Base-by-base conservation (phyloP, 2,797 vertebrate species). In the Gymnoscopelus braueri region DNA sequence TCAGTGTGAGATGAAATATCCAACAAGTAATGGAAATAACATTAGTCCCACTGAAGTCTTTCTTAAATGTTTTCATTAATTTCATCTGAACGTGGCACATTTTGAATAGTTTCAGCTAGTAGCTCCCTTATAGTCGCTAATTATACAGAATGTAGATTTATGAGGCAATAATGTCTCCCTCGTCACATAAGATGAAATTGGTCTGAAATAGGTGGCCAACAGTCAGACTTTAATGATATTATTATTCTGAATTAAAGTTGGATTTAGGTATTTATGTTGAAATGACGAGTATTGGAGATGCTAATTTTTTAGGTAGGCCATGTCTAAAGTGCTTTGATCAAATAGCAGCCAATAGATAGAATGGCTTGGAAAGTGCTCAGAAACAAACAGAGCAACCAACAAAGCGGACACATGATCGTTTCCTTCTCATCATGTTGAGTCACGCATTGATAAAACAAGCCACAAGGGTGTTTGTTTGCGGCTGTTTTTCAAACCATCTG, bases 11-110 rank as follows among this genome's bases (percentile, higher is more conserved):
- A 69, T 83, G 78, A 89, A 93, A 85, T 85, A 84, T 87, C 71
- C 83, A 89, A 90, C 81, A 89, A 87, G 82, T 84, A 82, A 91
- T 87, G 81, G 79, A 85, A 87, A 90, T 74, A 84, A 32, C 85
- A 84, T 75, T 56, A 71, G 67, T 77, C 68, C 51, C 15, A 63
- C 74, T 77, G n/a, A 76, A 78, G 72, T 71, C 61, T 63, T 55
- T 50, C 32, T 72, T 32, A 69, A 72, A 79, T 74, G 63, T 78
- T 80, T 74, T 82, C 69, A 54, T 77, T 64, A 60, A 48, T 64
- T 77, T 71, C 50, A 65, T 67, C 24, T 66, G 32, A 75, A 80
- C 79, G 75, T 32, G 53, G 53, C 58, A 10, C 55, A 62, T 51
- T 44, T 64, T 63, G 52, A 74, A 64, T 39, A 80, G 75, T 67